Base-by-base conservation (phyloP, 1,140 invertebrate species). In the Drosophila tani region DNA sequence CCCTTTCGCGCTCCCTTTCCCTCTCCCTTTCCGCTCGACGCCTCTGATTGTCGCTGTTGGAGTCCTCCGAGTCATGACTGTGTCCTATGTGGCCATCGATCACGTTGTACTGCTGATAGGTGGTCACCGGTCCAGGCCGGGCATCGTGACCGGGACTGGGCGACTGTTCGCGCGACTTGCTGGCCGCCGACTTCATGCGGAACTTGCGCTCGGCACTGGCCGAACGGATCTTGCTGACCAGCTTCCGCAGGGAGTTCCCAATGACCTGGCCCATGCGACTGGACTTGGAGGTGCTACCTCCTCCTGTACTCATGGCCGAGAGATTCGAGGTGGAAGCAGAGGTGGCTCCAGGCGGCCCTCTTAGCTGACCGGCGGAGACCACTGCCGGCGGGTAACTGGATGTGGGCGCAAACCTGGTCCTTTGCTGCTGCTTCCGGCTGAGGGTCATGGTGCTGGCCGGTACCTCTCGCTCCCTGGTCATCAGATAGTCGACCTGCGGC, bases 141-240 rank as follows among this genome's bases (percentile, higher is more conserved):
- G 70, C 62, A n/a, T 27, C 46, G 1, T 51, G 79, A 14, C 93
- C 94, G 35, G 95, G 95, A 73, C 94, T 76, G 94, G 95, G 94
- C 60, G 94, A 94, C 53, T 93, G 93, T 6, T 92, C 90, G 1
- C 90, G 87, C 5, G 91, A 91, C 24, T 92, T 92, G 50, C 76
- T 79, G 6, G 71, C 67, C 21, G 87, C 80, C 8, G 93, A 93
- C 68, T 94, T 94, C 93, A 94, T 94, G 59, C 95, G 94, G 15
- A 94, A 94, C 63, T 95, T 95, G n/a, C 96, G 94, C 90, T 96
- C 96, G 0, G 95, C 94, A 62, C 96, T 96, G 7, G 95, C 95
- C 2, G 96, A 96, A 0, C 96, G 94, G 46, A 97, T 95, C 91
- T 96, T 96, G 40, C 96, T 96, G 5, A 97, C 96, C 55, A 97